Conservation (phyloP, 1,140 invertebrate species). For the Calephelis nemesis region DNA sequence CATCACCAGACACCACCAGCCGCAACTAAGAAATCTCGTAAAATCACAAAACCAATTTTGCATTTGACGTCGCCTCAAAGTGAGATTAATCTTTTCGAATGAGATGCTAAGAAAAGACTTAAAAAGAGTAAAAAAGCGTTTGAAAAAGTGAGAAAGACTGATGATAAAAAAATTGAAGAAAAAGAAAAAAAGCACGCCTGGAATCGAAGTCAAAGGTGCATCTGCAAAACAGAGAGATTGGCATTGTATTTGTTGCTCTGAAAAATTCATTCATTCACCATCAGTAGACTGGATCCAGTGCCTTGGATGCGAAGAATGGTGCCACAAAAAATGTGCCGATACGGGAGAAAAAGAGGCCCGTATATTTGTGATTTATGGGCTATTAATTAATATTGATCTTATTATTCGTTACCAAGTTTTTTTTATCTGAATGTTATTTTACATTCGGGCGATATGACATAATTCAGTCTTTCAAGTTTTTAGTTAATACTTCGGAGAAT, state of each 20-base stretch:
- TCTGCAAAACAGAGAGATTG: slow-evolving; percentile 19
- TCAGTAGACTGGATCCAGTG: slow-evolving; percentile 16
- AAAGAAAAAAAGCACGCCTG: not conserved
- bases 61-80: not conserved
- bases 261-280: slow-evolving; percentile 24
- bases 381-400: no score
- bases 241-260: slow-evolving; percentile 19
- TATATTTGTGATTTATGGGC: slow-evolving; percentile 20
- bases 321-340: slow-evolving; percentile 10
- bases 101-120: slow-evolving; percentile 10
- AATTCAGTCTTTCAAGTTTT: not conserved
- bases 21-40: no score
- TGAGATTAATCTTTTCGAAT: slow-evolving; percentile 10
- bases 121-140: not conserved
- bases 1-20: no score
- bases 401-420: no score
- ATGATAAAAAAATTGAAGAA: not conserved
- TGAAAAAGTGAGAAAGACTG: not conserved
- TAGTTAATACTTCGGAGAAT: slow-evolving; percentile 4
- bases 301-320: slow-evolving; percentile 20
- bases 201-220: slow-evolving; percentile 13
- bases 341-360: slow-evolving; percentile 13
- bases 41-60: not conserved
- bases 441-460: no score
- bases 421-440: no score